Evolutionary conservation across 2,797 vertebrate genomes (phyloP).

Genomic region (Neosalanx taihuensis): DNA sequence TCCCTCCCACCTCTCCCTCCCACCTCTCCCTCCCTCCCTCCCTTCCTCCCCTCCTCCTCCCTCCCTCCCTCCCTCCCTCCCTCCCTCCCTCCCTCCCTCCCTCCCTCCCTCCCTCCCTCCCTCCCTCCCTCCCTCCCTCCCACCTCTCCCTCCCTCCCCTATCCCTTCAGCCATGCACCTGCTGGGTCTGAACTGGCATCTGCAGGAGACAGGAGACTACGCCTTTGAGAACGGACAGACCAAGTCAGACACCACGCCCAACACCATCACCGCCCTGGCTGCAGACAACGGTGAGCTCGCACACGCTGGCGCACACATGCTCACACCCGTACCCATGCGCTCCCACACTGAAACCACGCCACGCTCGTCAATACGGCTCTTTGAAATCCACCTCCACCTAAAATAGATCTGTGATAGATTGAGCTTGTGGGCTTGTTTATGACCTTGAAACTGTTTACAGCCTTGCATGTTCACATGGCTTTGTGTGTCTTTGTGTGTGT

Average conservation of each 20-base stretch:
- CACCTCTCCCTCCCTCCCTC: not conserved
- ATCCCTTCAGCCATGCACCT: slow-evolving; percentile 88
- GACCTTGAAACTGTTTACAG: not conserved
- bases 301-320: not conserved
- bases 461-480: not conserved
- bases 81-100: not conserved
- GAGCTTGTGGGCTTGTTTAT: not conserved
- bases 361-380: no score
- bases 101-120: slow-evolving; percentile 4
- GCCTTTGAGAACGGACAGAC: slow-evolving; percentile 91
- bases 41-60: not conserved
- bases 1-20: not conserved
- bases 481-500: not conserved
- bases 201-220: slow-evolving; percentile 92
- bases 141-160: not conserved
- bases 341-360: not conserved
- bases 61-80: not conserved
- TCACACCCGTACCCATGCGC: not conserved
- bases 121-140: not conserved
- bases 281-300: slow-evolving; percentile 85
- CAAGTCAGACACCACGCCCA: slow-evolving; percentile 78
- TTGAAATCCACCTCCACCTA: no score
- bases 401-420: no score
- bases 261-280: slow-evolving; percentile 85
- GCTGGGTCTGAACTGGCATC: slow-evolving; percentile 98